These are phyloP conservation scores for Menidia beryllina DNA, from an alignment of 2,113 vertebrate genomes.

Conservation along the genomic window DNA sequence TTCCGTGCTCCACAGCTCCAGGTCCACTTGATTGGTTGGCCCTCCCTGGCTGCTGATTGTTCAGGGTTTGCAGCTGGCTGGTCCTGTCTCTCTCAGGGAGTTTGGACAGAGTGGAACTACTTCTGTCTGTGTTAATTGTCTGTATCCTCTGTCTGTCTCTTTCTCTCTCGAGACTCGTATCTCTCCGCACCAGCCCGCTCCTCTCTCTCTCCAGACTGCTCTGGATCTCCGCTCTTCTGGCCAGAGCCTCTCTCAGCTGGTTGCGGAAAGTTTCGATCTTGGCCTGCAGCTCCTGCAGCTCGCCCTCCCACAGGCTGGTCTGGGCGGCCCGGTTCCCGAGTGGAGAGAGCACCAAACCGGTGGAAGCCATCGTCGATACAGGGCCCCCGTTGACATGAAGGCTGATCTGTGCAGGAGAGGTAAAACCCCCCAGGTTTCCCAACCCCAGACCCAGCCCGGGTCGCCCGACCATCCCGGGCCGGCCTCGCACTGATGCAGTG, in stretches of 20 bases:
- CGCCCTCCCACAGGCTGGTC: constrained; percentile 77
- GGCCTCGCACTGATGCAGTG: constrained; percentile 68
- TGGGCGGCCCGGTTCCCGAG: constrained; percentile 53
- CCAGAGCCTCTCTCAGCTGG: constrained; percentile 84
- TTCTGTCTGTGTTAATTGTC: constrained; percentile 74
- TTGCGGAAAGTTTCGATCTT: constrained; percentile 84
- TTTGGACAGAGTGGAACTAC: constrained; percentile 55
- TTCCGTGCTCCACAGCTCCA: constrained; percentile 35
- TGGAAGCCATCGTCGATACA: constrained; percentile 51
- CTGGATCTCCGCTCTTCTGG: constrained; percentile 86
- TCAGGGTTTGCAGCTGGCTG: constrained; percentile 73
- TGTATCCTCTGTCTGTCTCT: constrained; percentile 67
- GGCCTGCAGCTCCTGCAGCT: constrained; percentile 87
- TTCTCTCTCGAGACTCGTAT: constrained; percentile 73
- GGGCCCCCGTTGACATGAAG: constrained; percentile 67
- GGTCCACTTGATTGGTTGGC: constrained; percentile 48
- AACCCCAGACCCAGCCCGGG: constrained; percentile 71
- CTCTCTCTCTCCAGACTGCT: constrained; percentile 77
- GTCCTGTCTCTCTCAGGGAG: constrained; percentile 69
- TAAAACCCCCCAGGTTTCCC: constrained; percentile 56
- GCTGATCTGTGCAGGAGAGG: constrained; percentile 58
- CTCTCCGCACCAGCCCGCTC: constrained; percentile 64
- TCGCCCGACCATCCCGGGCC: constrained; percentile 71
- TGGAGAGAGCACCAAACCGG: constrained; percentile 75
- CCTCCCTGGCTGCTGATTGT: constrained; percentile 70